These are phyloP conservation scores for Tachina lurida DNA, from an alignment of 2,888 invertebrate genomes.

Conservation along the genomic window DNA sequence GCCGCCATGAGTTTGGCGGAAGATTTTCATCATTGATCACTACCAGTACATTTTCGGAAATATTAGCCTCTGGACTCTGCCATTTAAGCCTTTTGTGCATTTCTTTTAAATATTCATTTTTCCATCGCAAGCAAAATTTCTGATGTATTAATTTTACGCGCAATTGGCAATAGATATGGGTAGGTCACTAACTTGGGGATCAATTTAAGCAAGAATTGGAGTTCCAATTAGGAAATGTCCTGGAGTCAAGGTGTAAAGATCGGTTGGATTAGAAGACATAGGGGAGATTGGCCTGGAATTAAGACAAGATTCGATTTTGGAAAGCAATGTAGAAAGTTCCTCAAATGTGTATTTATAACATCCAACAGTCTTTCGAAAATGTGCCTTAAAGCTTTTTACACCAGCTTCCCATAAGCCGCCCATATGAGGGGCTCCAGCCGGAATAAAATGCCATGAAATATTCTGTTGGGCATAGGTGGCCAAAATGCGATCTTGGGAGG, in stretches of 20 bases:
- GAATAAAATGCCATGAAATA: too few relatives aligned
- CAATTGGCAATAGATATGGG: too few relatives aligned
- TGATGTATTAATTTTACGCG: too few relatives aligned
- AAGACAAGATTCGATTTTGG: not conserved
- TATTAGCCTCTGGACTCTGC: too few relatives aligned
- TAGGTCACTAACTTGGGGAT: not conserved
- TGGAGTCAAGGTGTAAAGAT: not conserved
- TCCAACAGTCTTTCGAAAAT: not conserved
- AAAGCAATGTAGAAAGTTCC: not conserved
- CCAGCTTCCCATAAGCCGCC: not conserved
- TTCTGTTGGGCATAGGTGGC: not conserved
- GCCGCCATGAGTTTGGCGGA: too few relatives aligned
- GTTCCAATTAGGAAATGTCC: not conserved
- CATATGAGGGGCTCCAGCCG: not conserved
- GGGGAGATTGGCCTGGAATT: not conserved
- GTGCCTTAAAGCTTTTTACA: constrained; percentile 4
- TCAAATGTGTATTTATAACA: not conserved
- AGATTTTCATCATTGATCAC: too few relatives aligned
- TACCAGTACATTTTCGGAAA: too few relatives aligned
- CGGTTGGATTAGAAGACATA: not conserved
- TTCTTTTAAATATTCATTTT: too few relatives aligned
- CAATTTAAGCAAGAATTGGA: not conserved
- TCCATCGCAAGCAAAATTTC: too few relatives aligned
- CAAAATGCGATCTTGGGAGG: not conserved
- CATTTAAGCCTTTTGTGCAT: too few relatives aligned